A percentile compares a stretch with the other conserved stretches of the same genome.
Conservation (phyloP, 2,797 vertebrate genomes). For the Smutsia temminckii region DNA sequence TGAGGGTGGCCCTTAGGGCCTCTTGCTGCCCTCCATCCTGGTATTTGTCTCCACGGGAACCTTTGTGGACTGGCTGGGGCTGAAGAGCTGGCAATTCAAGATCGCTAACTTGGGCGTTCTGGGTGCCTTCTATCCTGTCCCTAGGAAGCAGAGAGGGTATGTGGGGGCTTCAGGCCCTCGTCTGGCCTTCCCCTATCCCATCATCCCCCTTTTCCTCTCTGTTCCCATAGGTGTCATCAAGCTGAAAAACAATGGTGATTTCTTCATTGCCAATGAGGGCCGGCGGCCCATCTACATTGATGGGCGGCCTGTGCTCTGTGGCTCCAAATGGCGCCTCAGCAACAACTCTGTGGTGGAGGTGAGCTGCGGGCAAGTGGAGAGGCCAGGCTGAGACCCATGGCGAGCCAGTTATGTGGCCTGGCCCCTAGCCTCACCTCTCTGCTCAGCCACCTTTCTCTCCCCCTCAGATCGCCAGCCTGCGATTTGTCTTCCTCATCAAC, state of each 20-base stretch:
- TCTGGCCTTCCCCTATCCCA: too few relatives aligned
- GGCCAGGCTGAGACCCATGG: fast-evolving
- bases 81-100: not conserved
- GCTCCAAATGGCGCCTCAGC: conserved; percentile 97
- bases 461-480: conserved; percentile 93
- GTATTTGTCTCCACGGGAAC: not conserved
- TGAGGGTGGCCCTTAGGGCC: not conserved
- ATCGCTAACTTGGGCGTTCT: not conserved
- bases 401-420: not conserved
- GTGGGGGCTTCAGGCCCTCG: not conserved
- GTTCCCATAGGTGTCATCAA: conserved; percentile 92
- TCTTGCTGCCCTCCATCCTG: not conserved
- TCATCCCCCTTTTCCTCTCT: not conserved
- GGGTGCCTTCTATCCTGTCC: not conserved
- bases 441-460: not conserved
- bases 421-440: conserved; percentile 74
- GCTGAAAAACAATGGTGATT: conserved; percentile 96
- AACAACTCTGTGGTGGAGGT: conserved; percentile 98
- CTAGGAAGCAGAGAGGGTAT: not conserved
- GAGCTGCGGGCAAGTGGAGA: not conserved
- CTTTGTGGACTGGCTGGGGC: not conserved
- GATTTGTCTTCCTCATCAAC: conserved; percentile 98
- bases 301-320: conserved; percentile 94
- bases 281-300: conserved; percentile 96
- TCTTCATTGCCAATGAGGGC: conserved; percentile 97